Base-by-base conservation (phyloP, 2,797 vertebrate genomes). In the Liparis tanakae region DNA sequence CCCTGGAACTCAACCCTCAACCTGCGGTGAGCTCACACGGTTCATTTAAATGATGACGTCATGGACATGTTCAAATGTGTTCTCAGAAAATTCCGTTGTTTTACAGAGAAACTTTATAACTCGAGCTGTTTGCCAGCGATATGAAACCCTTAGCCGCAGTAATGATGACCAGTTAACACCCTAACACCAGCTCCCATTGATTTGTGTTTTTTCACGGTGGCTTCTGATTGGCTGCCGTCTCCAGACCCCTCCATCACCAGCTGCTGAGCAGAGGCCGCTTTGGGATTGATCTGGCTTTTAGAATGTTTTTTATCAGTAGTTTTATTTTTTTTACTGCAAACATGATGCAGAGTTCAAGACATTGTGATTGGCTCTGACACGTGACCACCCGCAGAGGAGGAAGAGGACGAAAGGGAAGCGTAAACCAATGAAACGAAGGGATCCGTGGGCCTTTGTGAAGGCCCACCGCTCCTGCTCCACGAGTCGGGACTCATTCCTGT, bases 371-470 rank as follows among this genome's bases (percentile, higher is more conserved):
- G 25, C 25, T 6, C 48, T 10, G 9, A 43, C 41, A 51, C 22
- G 17, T 33, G 43, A 71, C 20, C 43, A 70, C 22, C 80, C 67
- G 68, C 69, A 48, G 70, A 80, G 48, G 30, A 12, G 22, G 13
- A 10, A 9, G 15, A 46, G 58, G 30, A 58, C 41, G 14, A 70
- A 78, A 64, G 51, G 61, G 70, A 53, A 68, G 53, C 30, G 50
- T 60, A 13, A 55, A 44, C 61, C 58, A 43, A 60, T 44, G 43
- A 51, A 58, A 50, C 17, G 8, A 20, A 30, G 6, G 5, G 10
- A 73, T 59, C 63, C 36, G 46, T 7, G 10, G 1, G 33, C 39
- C 33, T 56, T 56, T 25, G 17, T 30, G 8, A 37, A 67, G 67
- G 25, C 39, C 10, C 46, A 57, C 4, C 36, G 7, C 63, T 56